These are phyloP conservation scores for Helobdella robusta DNA, from an alignment of 2,888 invertebrate genomes.

Conservation along the genomic window DNA sequence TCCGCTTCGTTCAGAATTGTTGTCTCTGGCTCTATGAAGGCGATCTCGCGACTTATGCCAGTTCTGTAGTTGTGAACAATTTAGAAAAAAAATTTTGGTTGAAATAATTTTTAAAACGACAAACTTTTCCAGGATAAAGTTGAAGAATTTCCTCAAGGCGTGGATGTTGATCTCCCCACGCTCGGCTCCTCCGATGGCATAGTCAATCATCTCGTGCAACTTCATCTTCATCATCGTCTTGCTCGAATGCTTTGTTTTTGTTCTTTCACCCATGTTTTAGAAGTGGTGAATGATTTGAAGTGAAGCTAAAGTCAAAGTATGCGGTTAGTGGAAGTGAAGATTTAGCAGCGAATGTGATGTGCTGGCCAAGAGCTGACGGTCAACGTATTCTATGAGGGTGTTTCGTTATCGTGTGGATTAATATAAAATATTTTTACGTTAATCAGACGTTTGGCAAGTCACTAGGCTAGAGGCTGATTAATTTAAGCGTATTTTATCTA, in stretches of 20 bases:
- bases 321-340: too few relatives aligned
- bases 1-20: neutral
- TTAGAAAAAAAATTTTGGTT: neutral
- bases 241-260: neutral
- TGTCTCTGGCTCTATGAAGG: neutral
- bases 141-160: slow-evolving; percentile 12
- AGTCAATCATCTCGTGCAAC: slow-evolving; percentile 19
- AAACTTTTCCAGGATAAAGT: slow-evolving; percentile 4
- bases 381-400: too few relatives aligned
- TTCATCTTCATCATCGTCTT: neutral
- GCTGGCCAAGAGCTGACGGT: too few relatives aligned
- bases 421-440: too few relatives aligned
- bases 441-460: too few relatives aligned
- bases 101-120: neutral
- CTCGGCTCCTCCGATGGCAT: slow-evolving; percentile 15
- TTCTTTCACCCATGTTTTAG: slow-evolving; percentile 4
- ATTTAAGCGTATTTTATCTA: too few relatives aligned
- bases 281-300: too few relatives aligned
- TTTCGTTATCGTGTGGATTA: too few relatives aligned
- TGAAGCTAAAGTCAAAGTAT: too few relatives aligned
- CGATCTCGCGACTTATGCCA: slow-evolving; percentile 5
- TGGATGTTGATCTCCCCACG: slow-evolving; percentile 16
- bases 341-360: too few relatives aligned
- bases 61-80: neutral
- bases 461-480: too few relatives aligned